A percentile compares a stretch with the other conserved stretches of the same genome.
Conservation (phyloP, 1,140 invertebrate genomes). For the Sinella curviseta region DNA sequence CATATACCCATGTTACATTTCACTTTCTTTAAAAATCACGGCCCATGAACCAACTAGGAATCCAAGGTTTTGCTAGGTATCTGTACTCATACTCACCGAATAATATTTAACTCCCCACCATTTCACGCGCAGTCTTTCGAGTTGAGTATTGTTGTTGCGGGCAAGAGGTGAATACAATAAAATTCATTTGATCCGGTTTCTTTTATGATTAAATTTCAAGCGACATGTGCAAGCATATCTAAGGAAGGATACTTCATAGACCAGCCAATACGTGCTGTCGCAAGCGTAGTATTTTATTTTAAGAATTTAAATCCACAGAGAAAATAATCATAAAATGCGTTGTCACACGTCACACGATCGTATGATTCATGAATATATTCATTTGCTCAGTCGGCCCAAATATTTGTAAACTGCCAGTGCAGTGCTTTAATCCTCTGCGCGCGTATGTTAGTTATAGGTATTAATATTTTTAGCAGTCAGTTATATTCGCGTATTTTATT, state of each 20-base stretch:
- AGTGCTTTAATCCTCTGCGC: not conserved
- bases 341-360: conserved; percentile 14
- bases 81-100: too few species aligned
- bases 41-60: not conserved
- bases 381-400: conserved; percentile 1
- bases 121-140: not conserved
- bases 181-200: conserved; percentile 17
- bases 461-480: too few species aligned
- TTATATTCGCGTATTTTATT: too few species aligned
- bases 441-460: too few species aligned
- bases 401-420: too few species aligned
- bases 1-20: not conserved
- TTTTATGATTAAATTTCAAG: not conserved
- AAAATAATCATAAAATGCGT: conserved; percentile 12
- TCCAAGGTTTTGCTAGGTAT: too few species aligned
- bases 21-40: not conserved
- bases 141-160: not conserved
- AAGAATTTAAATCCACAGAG: not conserved
- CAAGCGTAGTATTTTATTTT: too few species aligned
- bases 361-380: conserved; percentile 20
- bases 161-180: not conserved
- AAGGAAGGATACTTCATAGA: too few species aligned
- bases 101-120: too few species aligned
- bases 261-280: too few species aligned
- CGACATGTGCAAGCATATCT: not conserved